Evolutionary conservation across 2,888 invertebrate species (phyloP).

Genomic region (Sphecodes monilicornis): DNA sequence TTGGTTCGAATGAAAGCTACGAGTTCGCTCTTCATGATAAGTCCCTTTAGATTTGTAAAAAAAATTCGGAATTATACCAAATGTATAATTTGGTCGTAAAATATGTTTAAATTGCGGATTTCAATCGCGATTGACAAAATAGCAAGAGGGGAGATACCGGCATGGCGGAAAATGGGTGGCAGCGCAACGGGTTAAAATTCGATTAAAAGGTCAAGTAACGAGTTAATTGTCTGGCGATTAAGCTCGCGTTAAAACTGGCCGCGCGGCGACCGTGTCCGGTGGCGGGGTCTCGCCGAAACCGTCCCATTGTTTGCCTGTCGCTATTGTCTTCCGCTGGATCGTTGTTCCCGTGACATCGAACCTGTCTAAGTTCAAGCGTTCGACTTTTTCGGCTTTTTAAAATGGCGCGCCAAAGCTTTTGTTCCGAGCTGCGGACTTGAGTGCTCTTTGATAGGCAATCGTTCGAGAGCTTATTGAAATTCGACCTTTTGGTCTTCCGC

Average conservation of each 20-base stretch:
- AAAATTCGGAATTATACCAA: too few species aligned
- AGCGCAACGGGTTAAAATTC: slow-evolving; percentile 49
- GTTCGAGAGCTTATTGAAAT: background rate
- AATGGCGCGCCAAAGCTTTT: background rate
- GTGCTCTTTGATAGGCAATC: background rate
- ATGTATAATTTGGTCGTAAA: too few species aligned
- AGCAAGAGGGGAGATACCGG: background rate
- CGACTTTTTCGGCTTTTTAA: slow-evolving; percentile 30
- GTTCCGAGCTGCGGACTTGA: slow-evolving; percentile 1
- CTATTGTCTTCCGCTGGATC: slow-evolving; percentile 40
- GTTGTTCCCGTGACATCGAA: slow-evolving; percentile 28
- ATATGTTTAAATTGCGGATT: background rate
- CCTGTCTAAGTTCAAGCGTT: slow-evolving; percentile 4
- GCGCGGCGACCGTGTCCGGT: slow-evolving; percentile 21
- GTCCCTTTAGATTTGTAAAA: too few species aligned
- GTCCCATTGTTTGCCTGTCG: slow-evolving; percentile 57
- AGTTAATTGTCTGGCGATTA: slow-evolving; percentile 70
- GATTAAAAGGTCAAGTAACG: slow-evolving; percentile 69
- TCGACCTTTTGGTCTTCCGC: background rate
- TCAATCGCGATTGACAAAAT: background rate
- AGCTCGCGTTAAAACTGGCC: slow-evolving; percentile 58
- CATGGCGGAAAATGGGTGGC: slow-evolving; percentile 14
- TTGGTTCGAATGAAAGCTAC: too few species aligned
- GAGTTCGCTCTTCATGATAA: too few species aligned
- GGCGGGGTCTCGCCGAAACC: slow-evolving; percentile 46